Evolutionary conservation across 2,888 invertebrate species (phyloP), one percentile per base, ranked within the genome.

Genomic region (Cheilosia vulpina): DNA sequence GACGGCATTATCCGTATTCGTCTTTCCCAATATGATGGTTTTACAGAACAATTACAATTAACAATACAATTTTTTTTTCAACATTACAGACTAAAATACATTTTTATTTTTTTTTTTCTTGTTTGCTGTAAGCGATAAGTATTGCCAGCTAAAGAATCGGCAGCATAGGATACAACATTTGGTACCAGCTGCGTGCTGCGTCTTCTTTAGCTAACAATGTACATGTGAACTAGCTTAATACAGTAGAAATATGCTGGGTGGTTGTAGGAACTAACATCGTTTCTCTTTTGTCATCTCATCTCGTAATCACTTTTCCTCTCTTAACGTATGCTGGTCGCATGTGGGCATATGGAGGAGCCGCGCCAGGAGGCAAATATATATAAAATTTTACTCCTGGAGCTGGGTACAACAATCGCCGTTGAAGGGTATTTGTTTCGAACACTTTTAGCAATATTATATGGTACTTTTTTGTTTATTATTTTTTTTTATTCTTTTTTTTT

Each of bases 151-250:
- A 77, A 81, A 75, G 21, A 43, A 52, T 11, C 34, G 19, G 19
- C 53, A 81, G 38, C 53, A 43, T 4, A 57, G 13, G 63, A 47
- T 7, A 19, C n/a, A 31, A 2, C 13, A 50, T 15, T n/a, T 38
- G 9, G 13, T 15, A 45, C 41, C 9, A 58, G 1, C 15, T 43
- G 17, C 52, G 38, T 55, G 34, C 31, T 38, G 66, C n/a, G 11
- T 4, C 13, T 57, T 68, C 58, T 69, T 87, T 73, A 81, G 68
- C 53, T 87, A 68, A 58, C 81, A 81, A 87, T 87, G 72, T 81
- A 87, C 85, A 87, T 38, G 38, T 31, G 7, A 77, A 57, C 57
- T 80, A 77, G 71, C 71, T 80, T 80, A 79, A 84, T 15, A 72
- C 63, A 75, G 19, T 55, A 47, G 43, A 69, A 5, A 50, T 71